These are phyloP conservation scores for Ctenopoma kingsleyae DNA, from an alignment of 2,797 vertebrate genomes.

Conservation along the genomic window DNA sequence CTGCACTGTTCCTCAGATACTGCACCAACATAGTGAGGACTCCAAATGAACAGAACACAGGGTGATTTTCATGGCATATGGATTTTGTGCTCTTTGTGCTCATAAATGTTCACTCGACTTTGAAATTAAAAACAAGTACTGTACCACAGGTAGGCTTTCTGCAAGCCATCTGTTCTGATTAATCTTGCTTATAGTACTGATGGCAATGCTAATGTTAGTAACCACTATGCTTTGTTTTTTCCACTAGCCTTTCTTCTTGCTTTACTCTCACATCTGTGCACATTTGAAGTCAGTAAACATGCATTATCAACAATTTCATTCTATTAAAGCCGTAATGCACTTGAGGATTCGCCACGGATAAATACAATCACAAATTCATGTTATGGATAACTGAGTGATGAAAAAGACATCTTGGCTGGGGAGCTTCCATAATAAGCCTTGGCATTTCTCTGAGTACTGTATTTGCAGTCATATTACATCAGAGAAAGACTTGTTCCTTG, in stretches of 20 bases:
- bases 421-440: conserved; percentile 1
- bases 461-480: conserved; percentile 47
- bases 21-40: conserved; percentile 12
- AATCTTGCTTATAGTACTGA: conserved; percentile 28
- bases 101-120: conserved; percentile 47
- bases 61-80: too few species aligned
- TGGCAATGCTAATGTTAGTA: not conserved
- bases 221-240: not conserved
- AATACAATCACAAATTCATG: conserved; percentile 9
- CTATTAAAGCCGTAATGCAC: conserved; percentile 4
- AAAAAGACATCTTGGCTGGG: conserved; percentile 26
- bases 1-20: conserved; percentile 6
- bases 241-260: not conserved
- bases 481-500: conserved; percentile 41
- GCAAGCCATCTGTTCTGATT: conserved; percentile 36
- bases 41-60: conserved; percentile 14
- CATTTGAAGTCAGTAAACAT: not conserved
- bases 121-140: conserved; percentile 59
- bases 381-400: conserved; percentile 13
- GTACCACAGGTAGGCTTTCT: conserved; percentile 22
- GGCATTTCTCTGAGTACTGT: conserved; percentile 24
- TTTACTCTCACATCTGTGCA: conserved; percentile 5
- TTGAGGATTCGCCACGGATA: conserved; percentile 7
- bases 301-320: not conserved
- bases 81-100: conserved; percentile 34